Evolutionary conservation across 2,113 vertebrate species (phyloP).

Genomic region (Xenus cinereus): DNA sequence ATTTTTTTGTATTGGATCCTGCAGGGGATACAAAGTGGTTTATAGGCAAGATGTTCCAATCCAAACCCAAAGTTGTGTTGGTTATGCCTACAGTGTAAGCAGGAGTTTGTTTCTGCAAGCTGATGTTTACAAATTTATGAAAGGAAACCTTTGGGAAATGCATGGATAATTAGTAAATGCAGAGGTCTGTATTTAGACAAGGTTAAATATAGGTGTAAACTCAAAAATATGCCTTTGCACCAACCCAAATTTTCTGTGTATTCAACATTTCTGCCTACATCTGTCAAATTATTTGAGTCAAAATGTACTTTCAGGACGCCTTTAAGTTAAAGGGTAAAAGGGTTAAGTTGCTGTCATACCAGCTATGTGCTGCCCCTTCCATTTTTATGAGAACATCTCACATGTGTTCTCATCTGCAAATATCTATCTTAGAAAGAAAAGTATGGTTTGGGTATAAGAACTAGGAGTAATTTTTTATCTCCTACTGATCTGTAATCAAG

Average conservation of each 20-base stretch:
- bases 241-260: background rate
- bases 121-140: background rate
- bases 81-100: background rate
- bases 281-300: slow-evolving; percentile 17
- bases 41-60: background rate
- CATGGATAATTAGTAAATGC: background rate
- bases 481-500: slow-evolving; percentile 36
- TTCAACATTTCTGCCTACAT: background rate
- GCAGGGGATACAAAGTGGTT: background rate
- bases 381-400: slow-evolving; percentile 35
- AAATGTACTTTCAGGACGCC: slow-evolving; percentile 31
- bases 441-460: background rate
- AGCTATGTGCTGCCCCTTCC: slow-evolving; percentile 9
- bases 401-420: background rate
- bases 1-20: background rate
- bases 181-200: slow-evolving; percentile 25
- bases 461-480: slow-evolving; percentile 4
- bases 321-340: slow-evolving; percentile 47
- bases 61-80: background rate
- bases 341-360: slow-evolving; percentile 16
- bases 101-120: background rate
- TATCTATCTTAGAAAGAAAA: slow-evolving; percentile 2
- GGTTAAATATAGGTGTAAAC: slow-evolving; percentile 42
- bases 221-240: background rate
- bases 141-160: slow-evolving; percentile 14